Base-by-base conservation (phyloP, 2,888 invertebrate species). In the Oscheius myriophilus region DNA sequence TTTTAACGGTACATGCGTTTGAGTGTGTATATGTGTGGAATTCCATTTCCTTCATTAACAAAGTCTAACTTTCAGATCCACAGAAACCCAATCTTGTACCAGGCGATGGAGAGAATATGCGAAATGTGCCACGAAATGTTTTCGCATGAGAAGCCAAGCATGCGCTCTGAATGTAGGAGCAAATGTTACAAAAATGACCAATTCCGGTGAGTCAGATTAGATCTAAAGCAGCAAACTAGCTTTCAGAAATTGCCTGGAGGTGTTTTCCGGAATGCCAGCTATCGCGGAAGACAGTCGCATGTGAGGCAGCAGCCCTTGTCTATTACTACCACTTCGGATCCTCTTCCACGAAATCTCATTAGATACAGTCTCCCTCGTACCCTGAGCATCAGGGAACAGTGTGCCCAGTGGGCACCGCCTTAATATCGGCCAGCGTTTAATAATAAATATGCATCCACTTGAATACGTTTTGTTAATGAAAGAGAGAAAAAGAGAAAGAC, bases 101-200 rank as follows among this genome's bases (percentile, higher is more conserved):
- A 78, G 23, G 75, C 83, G 26, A 76, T 83, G 75, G 82, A 82
- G 25, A 64, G 76, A 53, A 78, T 82, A 26, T 82, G 82, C 61
- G 63, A 76, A 14, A 61, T 82, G 62, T 82, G 82, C 62, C 82
- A 82, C 59, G 82, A 82, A 46, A 81, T 82, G 80, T 82, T 78
- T 67, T 79, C 79, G 12, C 73, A 78, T 53, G 70, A 78, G 41
- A 67, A 72, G 58, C 81, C 82, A 12, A 80, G 81, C 59, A 70
- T 81, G 67, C 69, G 80, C 26, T 72, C 77, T 42, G 82, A 82
- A 41, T 82, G 82, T 69, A 63, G 75, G 14, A 69, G 78, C 7
- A 80, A 82, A 41, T 82, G 82, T 67, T 82, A 79, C 75, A 67
- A 75, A 42, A 76, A 78, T 46, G 71, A 72, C 14, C 73, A 76